These are phyloP conservation scores for Antennarius maculatus DNA, from an alignment of 2,797 vertebrate genomes.

Conservation along the genomic window DNA sequence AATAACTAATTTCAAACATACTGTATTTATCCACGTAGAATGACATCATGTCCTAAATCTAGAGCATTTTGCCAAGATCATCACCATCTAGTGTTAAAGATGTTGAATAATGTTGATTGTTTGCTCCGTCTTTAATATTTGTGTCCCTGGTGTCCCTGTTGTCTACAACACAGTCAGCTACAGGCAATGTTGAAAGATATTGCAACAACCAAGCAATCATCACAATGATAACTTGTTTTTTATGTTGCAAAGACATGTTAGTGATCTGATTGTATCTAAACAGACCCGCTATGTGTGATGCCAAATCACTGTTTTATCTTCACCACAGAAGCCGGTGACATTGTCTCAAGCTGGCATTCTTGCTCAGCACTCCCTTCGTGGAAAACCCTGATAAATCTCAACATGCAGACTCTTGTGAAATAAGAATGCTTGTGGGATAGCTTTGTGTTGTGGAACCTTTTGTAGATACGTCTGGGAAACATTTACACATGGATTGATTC, in stretches of 20 bases:
- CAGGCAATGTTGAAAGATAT: slow-evolving; percentile 8
- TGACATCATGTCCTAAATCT: background rate
- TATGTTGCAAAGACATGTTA: background rate
- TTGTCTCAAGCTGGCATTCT: background rate
- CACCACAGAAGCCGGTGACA: background rate
- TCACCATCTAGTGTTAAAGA: background rate
- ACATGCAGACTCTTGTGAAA: slow-evolving; percentile 8
- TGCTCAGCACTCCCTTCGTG: slow-evolving; percentile 9
- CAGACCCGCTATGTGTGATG: too few species aligned
- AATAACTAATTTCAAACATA: background rate
- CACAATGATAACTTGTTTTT: slow-evolving; percentile 7
- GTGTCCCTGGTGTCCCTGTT: slow-evolving; percentile 1
- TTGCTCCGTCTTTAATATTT: background rate
- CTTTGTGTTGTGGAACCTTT: slow-evolving; percentile 19
- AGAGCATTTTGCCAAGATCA: background rate
- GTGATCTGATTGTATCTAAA: background rate
- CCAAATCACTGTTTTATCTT: slow-evolving; percentile 18
- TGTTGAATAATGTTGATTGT: background rate
- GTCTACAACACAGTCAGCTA: background rate
- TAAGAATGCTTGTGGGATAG: slow-evolving; percentile 23
- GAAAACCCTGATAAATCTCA: slow-evolving; percentile 8
- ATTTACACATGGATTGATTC: slow-evolving; percentile 19
- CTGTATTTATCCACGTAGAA: background rate
- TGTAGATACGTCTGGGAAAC: slow-evolving; percentile 25
- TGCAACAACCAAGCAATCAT: slow-evolving; percentile 11